Percentiles rank a stretch among this genome's conserved stretches.
Evolutionary conservation across 2,797 vertebrate genomes (phyloP).

Genomic region (Hydrophis major): DNA sequence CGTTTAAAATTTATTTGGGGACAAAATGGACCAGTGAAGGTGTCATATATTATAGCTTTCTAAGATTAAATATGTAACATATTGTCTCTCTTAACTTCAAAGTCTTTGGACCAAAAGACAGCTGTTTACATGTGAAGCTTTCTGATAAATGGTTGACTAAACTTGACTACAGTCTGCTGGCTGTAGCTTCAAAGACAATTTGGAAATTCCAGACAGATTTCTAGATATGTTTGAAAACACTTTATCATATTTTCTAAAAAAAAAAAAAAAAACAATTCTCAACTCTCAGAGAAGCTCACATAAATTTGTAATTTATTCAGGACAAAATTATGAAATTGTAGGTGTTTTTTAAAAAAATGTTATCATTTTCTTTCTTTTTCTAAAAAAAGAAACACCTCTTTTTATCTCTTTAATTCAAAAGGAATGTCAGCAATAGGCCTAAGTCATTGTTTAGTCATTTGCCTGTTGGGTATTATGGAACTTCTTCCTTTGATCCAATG

Average conservation of each 20-base stretch:
- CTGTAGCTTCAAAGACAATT: conserved; percentile 43
- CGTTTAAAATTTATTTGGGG: not conserved
- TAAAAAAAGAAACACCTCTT: not conserved
- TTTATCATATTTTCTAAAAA: not conserved
- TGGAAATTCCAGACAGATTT: conserved; percentile 35
- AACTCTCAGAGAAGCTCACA: conserved; percentile 19
- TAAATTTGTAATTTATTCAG: conserved; percentile 40
- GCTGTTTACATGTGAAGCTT: conserved; percentile 36
- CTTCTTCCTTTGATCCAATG: not conserved
- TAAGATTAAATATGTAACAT: conserved; percentile 27
- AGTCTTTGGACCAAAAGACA: not conserved
- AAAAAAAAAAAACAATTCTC: not conserved
- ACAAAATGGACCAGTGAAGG: conserved; percentile 14
- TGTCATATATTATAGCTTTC: not conserved
- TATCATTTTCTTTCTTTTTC: not conserved
- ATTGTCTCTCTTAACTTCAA: conserved; percentile 49
- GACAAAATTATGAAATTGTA: conserved; percentile 16
- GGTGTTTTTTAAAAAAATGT: not conserved
- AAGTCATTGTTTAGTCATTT: not conserved
- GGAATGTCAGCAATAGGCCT: not conserved
- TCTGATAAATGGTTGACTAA: conserved; percentile 31
- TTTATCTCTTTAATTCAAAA: conserved; percentile 5
- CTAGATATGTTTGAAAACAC: conserved; percentile 19
- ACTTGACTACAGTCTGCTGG: conserved; percentile 39
- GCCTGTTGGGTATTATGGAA: conserved; percentile 10